Conservation (phyloP, 2,888 invertebrate species). For the Calameuta pallipes region DNA sequence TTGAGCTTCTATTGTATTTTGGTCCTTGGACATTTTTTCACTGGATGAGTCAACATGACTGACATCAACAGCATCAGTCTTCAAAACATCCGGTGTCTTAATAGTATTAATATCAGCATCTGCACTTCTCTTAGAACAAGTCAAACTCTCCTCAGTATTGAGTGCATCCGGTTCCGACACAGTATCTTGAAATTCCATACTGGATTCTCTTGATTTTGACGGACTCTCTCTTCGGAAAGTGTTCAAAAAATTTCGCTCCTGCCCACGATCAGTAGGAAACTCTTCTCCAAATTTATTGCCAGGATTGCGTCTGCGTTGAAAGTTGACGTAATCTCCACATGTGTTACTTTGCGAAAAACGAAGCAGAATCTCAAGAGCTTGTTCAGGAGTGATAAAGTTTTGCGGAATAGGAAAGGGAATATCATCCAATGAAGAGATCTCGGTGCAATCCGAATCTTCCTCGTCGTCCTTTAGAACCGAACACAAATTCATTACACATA, state of each 20-base stretch:
- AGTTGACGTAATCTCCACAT: background rate
- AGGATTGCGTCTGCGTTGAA: background rate
- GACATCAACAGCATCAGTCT: background rate
- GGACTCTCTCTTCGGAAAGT: background rate
- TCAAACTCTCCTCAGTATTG: background rate
- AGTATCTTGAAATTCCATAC: constrained; percentile 16
- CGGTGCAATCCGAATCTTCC: constrained; percentile 44
- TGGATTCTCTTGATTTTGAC: constrained; percentile 13
- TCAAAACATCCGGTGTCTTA: background rate
- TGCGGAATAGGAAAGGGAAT: constrained; percentile 40
- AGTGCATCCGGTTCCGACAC: constrained; percentile 5
- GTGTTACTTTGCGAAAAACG: constrained; percentile 5
- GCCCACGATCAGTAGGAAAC: background rate
- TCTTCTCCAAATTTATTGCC: background rate
- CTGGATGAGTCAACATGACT: background rate
- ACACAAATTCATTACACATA: constrained; percentile 17
- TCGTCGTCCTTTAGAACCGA: constrained; percentile 55
- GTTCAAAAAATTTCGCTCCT: background rate
- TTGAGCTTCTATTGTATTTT: background rate
- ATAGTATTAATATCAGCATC: background rate
- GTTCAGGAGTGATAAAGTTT: constrained; percentile 46
- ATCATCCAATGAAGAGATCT: constrained; percentile 39
- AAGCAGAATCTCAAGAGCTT: constrained; percentile 49
- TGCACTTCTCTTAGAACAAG: background rate
- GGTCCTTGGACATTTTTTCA: background rate